Base-by-base conservation (phyloP, 2,113 vertebrate genomes). In the Recurvirostra avosetta region DNA sequence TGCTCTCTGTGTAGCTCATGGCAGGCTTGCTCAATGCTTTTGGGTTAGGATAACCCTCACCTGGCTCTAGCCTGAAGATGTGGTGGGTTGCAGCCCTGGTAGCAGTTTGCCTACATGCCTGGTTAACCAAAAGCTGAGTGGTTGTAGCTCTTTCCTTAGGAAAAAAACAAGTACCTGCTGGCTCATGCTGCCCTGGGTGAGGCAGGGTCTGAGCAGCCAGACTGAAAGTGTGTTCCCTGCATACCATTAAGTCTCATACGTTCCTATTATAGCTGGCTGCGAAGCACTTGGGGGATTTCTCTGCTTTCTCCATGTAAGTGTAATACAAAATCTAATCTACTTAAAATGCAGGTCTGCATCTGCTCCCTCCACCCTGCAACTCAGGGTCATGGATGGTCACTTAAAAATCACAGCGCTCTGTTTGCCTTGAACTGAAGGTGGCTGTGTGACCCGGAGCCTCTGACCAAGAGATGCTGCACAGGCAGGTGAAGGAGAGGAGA, bases 111-210 rank as follows among this genome's bases (percentile, higher is more conserved):
- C 65, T 74, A 17, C 3, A 1, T 45, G 22, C 6, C n/a, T 45
- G 18, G 52, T 56, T 85, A 84, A 61, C 26, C 11, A 56, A 71
- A 74, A 78, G 3, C 32, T 63, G 41, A 45, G 14, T 30, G 45
- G 9, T 15, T 61, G 61, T 63, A 45, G 22, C 43, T 85, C 7
- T 59, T 87, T 41, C 25, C 27, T 29, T 20, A 16, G 1, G 1
- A 15, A 53, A 29, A 62, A 71, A 36, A 3, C 40, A 29, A 36
- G 58, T 65, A 68, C 38, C 41, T 81, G 27, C 40, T 81, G 32
- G 11, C 43, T 78, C 0, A 0, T 56, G 14, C 12, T 91, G 47
- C 26, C 47, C 8, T 32, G 3, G 2, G 15, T 38, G 66, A 77
- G 22, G 56, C 72, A 65, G 43, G 50, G 43, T 26, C 68, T 88